These are phyloP conservation scores for Drosophila subpulchrella DNA, from an alignment of 1,140 invertebrate species.

Conservation along the genomic window DNA sequence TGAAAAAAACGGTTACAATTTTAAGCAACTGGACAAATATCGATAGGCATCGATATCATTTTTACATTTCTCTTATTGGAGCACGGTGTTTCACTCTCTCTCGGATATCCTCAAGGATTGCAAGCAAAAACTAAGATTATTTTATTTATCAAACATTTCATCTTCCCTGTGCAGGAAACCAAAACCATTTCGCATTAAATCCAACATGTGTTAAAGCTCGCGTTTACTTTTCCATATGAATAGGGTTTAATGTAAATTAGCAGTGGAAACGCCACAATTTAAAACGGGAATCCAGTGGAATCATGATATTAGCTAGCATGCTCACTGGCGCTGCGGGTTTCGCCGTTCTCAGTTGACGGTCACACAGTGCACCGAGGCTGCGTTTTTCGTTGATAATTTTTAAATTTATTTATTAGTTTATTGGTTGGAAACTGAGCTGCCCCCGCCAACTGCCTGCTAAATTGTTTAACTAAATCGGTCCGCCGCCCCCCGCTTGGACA, in stretches of 20 bases:
- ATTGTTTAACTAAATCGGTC: constrained; percentile 12
- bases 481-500: constrained; percentile 13
- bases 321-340: constrained; percentile 16
- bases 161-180: no score
- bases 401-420: constrained; percentile 82
- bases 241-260: not conserved
- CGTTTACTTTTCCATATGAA: no score
- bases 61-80: no score
- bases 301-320: not conserved
- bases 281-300: not conserved
- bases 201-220: no score
- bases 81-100: no score
- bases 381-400: constrained; percentile 81
- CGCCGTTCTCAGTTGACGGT: constrained; percentile 30
- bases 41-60: no score
- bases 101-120: no score
- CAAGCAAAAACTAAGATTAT: no score
- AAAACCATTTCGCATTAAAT: no score
- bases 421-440: constrained; percentile 62
- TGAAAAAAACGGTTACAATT: no score
- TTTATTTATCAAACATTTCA: no score
- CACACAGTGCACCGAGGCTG: constrained; percentile 45
- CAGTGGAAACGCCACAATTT: not conserved
- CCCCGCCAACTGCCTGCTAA: constrained; percentile 16
- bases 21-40: no score